A percentile compares a stretch with the other conserved stretches of the same genome.
Conservation (phyloP, 2,113 vertebrate genomes). For the Cettia cetti region DNA sequence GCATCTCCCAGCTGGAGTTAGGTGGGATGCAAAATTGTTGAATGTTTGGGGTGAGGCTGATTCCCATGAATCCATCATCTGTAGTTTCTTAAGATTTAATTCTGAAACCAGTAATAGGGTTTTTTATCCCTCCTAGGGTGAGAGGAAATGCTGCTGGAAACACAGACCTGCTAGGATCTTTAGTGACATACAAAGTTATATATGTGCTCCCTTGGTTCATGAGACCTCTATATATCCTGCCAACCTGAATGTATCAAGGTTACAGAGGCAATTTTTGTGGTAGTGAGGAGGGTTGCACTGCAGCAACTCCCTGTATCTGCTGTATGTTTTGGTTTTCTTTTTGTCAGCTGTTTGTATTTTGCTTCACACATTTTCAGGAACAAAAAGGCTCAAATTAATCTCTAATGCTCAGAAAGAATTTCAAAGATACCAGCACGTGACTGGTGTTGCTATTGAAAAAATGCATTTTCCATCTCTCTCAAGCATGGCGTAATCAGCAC, state of each 20-base stretch:
- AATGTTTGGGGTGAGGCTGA: neutral
- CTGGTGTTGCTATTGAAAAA: neutral
- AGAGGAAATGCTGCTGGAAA: neutral
- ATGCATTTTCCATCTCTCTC: neutral
- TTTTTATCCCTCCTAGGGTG: neutral
- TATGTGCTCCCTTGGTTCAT: neutral
- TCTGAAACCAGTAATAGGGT: neutral
- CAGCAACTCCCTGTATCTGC: neutral
- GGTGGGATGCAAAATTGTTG: neutral
- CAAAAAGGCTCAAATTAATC: neutral
- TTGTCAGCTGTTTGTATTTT: neutral
- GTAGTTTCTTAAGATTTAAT: neutral
- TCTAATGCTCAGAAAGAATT: neutral
- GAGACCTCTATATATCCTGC: neutral
- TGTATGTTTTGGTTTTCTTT: neutral
- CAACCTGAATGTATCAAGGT: neutral
- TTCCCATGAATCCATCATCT: neutral
- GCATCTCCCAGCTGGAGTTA: neutral
- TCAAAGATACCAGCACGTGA: neutral
- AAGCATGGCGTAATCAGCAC: neutral
- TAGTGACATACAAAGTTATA: neutral
- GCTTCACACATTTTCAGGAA: neutral
- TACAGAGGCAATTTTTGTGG: neutral
- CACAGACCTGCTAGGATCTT: neutral
- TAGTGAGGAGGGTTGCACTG: neutral